phyloP scores from a whole-genome alignment of 2,888 invertebrate species.

The Tenthredo notha region DNA sequence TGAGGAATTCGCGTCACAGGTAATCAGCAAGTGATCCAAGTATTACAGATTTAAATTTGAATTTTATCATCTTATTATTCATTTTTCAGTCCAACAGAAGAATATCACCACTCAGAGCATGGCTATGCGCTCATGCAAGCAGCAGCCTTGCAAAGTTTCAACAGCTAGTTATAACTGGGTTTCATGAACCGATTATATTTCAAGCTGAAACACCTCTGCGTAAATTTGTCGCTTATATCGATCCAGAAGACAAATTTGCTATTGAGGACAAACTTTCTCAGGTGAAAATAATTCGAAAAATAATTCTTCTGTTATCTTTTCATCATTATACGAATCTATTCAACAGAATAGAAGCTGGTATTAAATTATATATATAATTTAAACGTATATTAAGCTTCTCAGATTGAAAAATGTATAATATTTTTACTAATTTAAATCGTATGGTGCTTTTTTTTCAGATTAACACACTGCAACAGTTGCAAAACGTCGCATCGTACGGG shows the following conservation, averaged over 20 bases:
- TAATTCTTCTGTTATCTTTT: background rate
- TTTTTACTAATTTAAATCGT: background rate
- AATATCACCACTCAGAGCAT: slow-evolving; percentile 93
- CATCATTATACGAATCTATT: background rate
- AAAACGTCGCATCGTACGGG: slow-evolving; percentile 95
- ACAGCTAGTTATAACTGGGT: slow-evolving; percentile 83
- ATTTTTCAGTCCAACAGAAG: slow-evolving; percentile 85
- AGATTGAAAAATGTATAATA: background rate
- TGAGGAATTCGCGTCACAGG: slow-evolving; percentile 87
- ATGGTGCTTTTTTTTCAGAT: slow-evolving; percentile 80
- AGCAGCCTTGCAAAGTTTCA: slow-evolving; percentile 91
- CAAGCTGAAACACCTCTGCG: slow-evolving; percentile 92
- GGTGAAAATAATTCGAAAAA: slow-evolving; percentile 79
- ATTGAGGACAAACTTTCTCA: slow-evolving; percentile 96
- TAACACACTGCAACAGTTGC: slow-evolving; percentile 94
- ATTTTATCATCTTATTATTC: background rate
- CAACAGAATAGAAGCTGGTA: background rate
- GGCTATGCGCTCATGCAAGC: slow-evolving; percentile 93
- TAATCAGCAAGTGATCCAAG: slow-evolving; percentile 68
- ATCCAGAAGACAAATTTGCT: slow-evolving; percentile 93
- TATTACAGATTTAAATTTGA: background rate
- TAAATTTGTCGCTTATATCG: slow-evolving; percentile 96
- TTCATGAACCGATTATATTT: slow-evolving; percentile 89
- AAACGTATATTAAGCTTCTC: background rate
- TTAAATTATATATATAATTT: background rate